These are phyloP conservation scores for Tromatobia lineatoria DNA, from an alignment of 2,888 invertebrate species.

Conservation along the genomic window DNA sequence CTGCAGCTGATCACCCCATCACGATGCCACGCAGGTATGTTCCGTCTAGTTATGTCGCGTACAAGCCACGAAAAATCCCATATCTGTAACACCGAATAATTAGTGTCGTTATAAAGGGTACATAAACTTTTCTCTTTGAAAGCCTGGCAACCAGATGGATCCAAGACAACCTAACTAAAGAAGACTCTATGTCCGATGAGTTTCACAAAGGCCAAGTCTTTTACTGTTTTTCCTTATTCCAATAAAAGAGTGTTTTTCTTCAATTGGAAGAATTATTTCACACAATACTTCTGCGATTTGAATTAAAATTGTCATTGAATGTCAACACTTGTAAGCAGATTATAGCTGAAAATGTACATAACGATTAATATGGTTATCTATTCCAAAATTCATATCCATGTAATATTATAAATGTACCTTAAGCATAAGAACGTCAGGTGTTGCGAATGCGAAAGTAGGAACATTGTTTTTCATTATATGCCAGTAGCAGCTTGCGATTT, in stretches of 20 bases:
- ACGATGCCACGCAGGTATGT: slow-evolving; percentile 13
- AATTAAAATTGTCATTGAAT: no score
- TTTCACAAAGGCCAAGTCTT: slow-evolving; percentile 44
- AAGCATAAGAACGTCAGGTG: no score
- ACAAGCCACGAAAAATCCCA: slow-evolving; percentile 37
- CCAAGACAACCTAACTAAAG: slow-evolving; percentile 4
- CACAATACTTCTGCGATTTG: slow-evolving; percentile 35
- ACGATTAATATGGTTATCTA: no score
- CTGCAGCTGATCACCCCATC: slow-evolving; percentile 55
- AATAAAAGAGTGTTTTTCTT: slow-evolving; percentile 39
- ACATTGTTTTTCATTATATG: no score
- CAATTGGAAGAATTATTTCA: slow-evolving; percentile 46
- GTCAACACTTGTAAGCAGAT: no score
- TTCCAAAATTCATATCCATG: no score
- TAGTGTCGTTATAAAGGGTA: slow-evolving; percentile 58
- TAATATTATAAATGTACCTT: no score
- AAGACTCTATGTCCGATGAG: slow-evolving; percentile 39
- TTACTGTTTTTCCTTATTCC: slow-evolving; percentile 23
- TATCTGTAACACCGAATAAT: slow-evolving; percentile 59
- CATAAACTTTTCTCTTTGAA: slow-evolving; percentile 61
- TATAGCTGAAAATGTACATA: no score
- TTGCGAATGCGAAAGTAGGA: no score
- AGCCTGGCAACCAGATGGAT: slow-evolving; percentile 36
- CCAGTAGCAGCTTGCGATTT: no score
- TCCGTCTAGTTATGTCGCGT: slow-evolving; percentile 48